Percentiles rank a stretch among this genome's conserved stretches.
phyloP scores from a whole-genome alignment of 1,140 invertebrate species.

The Stegodyphus dumicola region DNA sequence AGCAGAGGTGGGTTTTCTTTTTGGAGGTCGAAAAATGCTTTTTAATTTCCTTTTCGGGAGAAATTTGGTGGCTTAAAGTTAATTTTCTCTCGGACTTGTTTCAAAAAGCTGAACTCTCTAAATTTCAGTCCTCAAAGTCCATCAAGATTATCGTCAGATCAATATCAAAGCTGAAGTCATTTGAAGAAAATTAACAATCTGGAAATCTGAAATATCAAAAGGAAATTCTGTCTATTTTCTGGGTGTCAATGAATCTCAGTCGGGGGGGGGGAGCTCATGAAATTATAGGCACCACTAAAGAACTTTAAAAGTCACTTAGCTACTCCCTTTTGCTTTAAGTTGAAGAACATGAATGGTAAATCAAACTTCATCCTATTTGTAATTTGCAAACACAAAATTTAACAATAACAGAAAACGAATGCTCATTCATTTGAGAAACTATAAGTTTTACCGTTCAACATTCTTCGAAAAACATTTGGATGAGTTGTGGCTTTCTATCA shows the following conservation, averaged over 20 bases:
- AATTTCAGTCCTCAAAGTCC: neutral
- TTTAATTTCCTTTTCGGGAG: no score
- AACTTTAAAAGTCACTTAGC: neutral
- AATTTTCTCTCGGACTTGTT: neutral
- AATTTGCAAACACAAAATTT: neutral
- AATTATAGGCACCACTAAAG: neutral
- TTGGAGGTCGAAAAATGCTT: no score
- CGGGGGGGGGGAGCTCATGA: neutral
- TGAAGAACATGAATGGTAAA: no score
- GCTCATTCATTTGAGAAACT: neutral
- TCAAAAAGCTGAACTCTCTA: neutral
- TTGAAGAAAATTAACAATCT: neutral
- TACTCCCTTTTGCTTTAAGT: neutral
- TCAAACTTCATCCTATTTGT: neutral
- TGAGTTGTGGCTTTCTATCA: neutral
- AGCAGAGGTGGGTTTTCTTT: no score
- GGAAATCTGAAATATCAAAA: slow-evolving; percentile 1
- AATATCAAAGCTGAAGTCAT: neutral
- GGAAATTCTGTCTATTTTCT: neutral
- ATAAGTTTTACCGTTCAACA: slow-evolving; percentile 8
- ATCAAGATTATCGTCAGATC: neutral
- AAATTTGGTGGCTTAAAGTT: neutral
- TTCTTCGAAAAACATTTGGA: neutral
- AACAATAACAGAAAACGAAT: neutral
- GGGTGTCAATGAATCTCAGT: neutral